These are phyloP conservation scores for Microctonus hyperodae DNA, from an alignment of 2,888 invertebrate species.

Conservation along the genomic window DNA sequence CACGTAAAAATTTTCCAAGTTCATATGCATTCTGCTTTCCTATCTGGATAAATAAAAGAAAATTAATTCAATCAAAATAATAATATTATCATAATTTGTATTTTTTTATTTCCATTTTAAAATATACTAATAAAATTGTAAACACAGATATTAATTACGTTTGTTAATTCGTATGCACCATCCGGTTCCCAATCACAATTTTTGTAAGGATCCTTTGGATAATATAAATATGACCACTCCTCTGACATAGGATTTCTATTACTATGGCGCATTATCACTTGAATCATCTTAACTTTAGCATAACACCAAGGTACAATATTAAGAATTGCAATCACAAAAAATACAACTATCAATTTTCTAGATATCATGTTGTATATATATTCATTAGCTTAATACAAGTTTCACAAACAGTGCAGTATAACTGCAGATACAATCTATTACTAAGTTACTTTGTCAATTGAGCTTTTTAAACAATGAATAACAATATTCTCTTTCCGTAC, in stretches of 20 bases:
- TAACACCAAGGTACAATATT: not conserved
- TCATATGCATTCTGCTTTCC: conserved; percentile 23
- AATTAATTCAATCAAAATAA: not conserved
- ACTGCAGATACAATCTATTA: not conserved
- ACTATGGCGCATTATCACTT: conserved; percentile 21
- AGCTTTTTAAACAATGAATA: not conserved
- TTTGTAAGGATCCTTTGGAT: conserved; percentile 27
- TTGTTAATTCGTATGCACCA: conserved; percentile 27
- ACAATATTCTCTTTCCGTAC: not conserved
- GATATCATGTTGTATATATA: not conserved
- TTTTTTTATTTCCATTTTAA: not conserved
- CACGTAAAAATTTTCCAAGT: conserved; percentile 15
- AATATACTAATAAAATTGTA: not conserved
- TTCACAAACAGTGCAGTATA: not conserved
- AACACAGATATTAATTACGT: conserved; percentile 10
- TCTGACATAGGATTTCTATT: conserved; percentile 15
- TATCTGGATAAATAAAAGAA: not conserved
- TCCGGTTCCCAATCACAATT: conserved; percentile 23
- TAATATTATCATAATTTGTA: not conserved
- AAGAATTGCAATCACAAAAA: not conserved
- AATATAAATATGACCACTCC: not conserved
- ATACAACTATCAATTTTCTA: not conserved
- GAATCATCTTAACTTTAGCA: conserved; percentile 21
- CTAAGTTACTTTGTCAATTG: not conserved
- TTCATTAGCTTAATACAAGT: too few species aligned